These are phyloP conservation scores for Macroteleia sp. DNA, from an alignment of 2,888 invertebrate species.

Conservation along the genomic window DNA sequence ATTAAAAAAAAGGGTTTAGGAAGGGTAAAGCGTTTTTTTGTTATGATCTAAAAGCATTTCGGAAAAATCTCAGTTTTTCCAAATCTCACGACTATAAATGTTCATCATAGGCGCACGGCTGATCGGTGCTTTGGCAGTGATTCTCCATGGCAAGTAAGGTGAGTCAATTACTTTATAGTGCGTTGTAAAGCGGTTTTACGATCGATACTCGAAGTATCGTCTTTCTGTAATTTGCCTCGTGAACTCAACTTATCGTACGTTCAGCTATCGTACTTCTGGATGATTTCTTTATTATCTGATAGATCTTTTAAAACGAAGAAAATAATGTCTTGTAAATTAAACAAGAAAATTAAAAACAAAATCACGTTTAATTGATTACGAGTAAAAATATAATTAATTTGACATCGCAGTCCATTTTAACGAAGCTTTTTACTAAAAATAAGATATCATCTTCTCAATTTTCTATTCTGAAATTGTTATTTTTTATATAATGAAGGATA, in stretches of 20 bases:
- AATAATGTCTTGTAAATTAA: too few relatives aligned
- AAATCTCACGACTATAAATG: constrained; percentile 52
- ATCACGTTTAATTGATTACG: too few relatives aligned
- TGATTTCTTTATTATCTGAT: constrained; percentile 36
- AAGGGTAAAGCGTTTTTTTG: constrained; percentile 72
- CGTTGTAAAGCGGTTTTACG: constrained; percentile 71
- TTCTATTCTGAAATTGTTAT: too few relatives aligned
- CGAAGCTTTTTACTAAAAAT: too few relatives aligned
- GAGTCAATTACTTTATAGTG: constrained; percentile 74
- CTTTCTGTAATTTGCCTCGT: constrained; percentile 63
- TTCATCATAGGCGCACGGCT: constrained; percentile 22
- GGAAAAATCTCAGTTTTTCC: constrained; percentile 65
- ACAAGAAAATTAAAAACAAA: too few relatives aligned
- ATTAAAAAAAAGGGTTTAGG: constrained; percentile 68
- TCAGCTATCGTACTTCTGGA: constrained; percentile 22
- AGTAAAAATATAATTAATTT: too few relatives aligned
- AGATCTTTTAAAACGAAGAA: background rate
- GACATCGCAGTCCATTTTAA: too few relatives aligned
- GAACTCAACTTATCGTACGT: constrained; percentile 52
- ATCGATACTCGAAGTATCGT: constrained; percentile 68
- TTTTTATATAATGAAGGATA: constrained; percentile 1
- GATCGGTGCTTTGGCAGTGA: constrained; percentile 43
- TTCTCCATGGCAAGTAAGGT: constrained; percentile 66
- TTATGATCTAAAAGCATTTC: constrained; percentile 4
- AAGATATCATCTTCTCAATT: too few relatives aligned